These are phyloP conservation scores for Dione vanillae DNA, from an alignment of 2,888 invertebrate species.

Conservation along the genomic window DNA sequence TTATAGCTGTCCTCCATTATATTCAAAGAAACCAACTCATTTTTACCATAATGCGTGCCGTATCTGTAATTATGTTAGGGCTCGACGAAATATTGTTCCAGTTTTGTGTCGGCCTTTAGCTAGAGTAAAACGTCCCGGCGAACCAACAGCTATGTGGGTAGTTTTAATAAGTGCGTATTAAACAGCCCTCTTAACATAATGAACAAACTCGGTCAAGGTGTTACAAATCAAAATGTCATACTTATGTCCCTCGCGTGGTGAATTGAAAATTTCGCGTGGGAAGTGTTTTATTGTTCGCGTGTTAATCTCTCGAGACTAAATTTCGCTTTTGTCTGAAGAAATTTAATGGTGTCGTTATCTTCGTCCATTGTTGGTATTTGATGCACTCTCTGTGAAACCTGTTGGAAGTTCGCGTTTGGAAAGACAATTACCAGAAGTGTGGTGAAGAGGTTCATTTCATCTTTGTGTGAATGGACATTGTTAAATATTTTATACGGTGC, in stretches of 20 bases:
- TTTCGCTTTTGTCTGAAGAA: slow-evolving; percentile 69
- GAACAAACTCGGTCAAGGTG: slow-evolving; percentile 66
- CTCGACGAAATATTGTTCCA: slow-evolving; percentile 32
- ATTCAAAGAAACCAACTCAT: slow-evolving; percentile 32
- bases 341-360: slow-evolving; percentile 39
- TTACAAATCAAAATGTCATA: slow-evolving; percentile 48
- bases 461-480: slow-evolving; percentile 27
- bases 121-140: slow-evolving; percentile 12
- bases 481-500: neutral
- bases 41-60: slow-evolving; percentile 30
- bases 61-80: slow-evolving; percentile 17
- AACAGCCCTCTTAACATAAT: slow-evolving; percentile 41
- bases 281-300: slow-evolving; percentile 39
- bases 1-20: slow-evolving; percentile 44
- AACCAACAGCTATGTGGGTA: slow-evolving; percentile 47
- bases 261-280: slow-evolving; percentile 38
- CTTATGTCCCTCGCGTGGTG: slow-evolving; percentile 57
- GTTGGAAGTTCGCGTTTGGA: slow-evolving; percentile 36
- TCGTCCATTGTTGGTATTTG: slow-evolving; percentile 41
- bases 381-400: slow-evolving; percentile 42
- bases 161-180: slow-evolving; percentile 46
- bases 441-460: slow-evolving; percentile 21
- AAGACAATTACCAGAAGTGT: slow-evolving; percentile 30
- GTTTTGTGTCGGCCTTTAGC: slow-evolving; percentile 26
- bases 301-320: slow-evolving; percentile 69